phyloP scores from a whole-genome alignment of 2,888 invertebrate genomes.

The Pheosia tremula region DNA sequence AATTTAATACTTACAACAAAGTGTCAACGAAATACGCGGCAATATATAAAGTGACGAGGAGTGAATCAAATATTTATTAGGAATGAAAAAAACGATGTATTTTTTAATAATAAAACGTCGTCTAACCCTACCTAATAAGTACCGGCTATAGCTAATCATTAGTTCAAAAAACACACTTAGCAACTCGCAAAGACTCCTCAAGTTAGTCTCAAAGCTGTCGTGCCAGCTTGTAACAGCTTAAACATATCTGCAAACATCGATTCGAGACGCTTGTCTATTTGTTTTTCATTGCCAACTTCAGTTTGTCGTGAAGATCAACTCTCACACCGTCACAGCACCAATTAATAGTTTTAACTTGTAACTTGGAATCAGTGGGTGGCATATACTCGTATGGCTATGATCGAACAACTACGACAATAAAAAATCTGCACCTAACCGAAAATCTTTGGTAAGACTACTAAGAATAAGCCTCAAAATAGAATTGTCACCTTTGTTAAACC shows the following conservation, averaged over 20 bases:
- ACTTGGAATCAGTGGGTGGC: background rate
- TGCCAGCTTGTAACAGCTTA: background rate
- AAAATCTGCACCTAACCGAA: no score
- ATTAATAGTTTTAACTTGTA: constrained; percentile 13
- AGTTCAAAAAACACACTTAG: background rate
- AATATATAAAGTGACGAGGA: no score
- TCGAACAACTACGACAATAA: no score
- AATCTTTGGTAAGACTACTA: no score
- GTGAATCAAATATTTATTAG: no score
- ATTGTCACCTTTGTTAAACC: no score
- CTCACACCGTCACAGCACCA: constrained; percentile 9
- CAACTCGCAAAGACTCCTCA: background rate
- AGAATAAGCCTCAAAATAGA: no score
- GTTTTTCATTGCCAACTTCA: constrained; percentile 36
- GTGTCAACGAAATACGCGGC: no score
- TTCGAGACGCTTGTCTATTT: constrained; percentile 30
- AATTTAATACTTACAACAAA: no score
- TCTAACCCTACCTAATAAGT: background rate
- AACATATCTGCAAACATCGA: constrained; percentile 15
- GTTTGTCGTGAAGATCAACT: constrained; percentile 26
- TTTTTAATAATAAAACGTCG: background rate
- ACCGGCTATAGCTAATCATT: background rate
- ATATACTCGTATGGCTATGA: no score
- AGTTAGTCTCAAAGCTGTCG: background rate
- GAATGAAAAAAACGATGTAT: no score